A percentile compares a stretch with the other conserved stretches of the same genome.
Conservation (phyloP, 2,888 invertebrate species). For the Zeuzera pyrina region DNA sequence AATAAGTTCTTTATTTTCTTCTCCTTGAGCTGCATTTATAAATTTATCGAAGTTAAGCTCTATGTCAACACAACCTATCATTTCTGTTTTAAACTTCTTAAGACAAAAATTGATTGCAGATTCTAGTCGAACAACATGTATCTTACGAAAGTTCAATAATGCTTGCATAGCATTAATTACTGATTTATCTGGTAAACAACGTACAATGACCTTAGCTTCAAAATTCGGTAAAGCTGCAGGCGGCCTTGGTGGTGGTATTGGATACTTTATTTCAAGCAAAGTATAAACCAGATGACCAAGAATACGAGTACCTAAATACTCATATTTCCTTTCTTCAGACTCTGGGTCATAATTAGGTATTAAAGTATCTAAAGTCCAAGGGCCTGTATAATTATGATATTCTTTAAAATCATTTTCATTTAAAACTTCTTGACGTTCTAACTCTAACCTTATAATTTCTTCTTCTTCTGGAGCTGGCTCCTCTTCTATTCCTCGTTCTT, state of each 20-base stretch:
- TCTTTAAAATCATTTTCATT: constrained; percentile 71
- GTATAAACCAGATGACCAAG: constrained; percentile 70
- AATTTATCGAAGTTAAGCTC: constrained; percentile 57
- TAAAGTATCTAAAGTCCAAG: constrained; percentile 67
- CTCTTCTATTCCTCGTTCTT: constrained; percentile 35
- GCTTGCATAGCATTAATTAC: constrained; percentile 49
- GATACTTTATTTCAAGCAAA: constrained; percentile 62
- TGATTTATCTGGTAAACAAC: constrained; percentile 53
- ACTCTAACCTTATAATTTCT: constrained; percentile 57
- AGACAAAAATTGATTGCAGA: constrained; percentile 74
- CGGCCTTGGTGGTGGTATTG: constrained; percentile 38
- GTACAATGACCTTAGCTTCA: constrained; percentile 47
- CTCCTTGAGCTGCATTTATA: constrained; percentile 31
- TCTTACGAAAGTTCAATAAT: constrained; percentile 44
- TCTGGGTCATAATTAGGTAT: constrained; percentile 51
- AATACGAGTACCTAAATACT: constrained; percentile 53
- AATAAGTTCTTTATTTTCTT: constrained; percentile 45
- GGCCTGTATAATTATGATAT: constrained; percentile 65
- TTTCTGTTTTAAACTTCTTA: constrained; percentile 65
- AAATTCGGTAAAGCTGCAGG: constrained; percentile 48
- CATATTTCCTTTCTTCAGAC: constrained; percentile 52
- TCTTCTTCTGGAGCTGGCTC: constrained; percentile 38
- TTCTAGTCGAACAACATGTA: constrained; percentile 59
- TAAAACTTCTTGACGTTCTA: constrained; percentile 64
- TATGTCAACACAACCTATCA: constrained; percentile 59